Conservation (phyloP, 2,113 vertebrate species). For the Phylloscopus trochilus region DNA sequence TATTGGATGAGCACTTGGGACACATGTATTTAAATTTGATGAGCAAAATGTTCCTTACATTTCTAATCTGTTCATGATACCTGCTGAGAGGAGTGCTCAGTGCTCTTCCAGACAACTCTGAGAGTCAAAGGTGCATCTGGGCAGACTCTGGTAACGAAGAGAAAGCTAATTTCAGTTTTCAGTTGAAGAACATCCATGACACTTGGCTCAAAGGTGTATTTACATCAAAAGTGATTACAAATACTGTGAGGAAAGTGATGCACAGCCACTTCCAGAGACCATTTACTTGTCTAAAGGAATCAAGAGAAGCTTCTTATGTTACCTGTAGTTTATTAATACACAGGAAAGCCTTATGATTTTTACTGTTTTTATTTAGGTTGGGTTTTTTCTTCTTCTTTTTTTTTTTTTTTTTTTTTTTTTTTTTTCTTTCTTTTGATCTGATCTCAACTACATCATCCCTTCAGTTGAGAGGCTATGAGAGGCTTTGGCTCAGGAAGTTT, state of each 20-base stretch:
- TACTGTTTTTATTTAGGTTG: neutral
- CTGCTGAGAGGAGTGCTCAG: neutral
- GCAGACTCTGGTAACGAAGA: neutral
- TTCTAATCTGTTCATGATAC: neutral
- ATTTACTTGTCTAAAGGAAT: neutral
- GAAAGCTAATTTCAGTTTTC: neutral
- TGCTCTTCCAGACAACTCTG: neutral
- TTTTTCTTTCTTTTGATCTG: neutral
- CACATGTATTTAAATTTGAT: neutral
- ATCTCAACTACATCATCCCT: neutral
- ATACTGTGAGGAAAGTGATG: neutral
- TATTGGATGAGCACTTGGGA: neutral
- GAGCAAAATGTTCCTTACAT: neutral
- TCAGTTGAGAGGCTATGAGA: neutral
- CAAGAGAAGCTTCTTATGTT: neutral
- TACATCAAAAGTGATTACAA: neutral
- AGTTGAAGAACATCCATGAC: neutral
- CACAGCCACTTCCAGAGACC: neutral
- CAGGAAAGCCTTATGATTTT: neutral
- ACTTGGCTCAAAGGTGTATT: neutral
- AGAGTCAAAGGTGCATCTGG: neutral
- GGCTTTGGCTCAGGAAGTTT: neutral
- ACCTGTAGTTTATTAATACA: neutral
- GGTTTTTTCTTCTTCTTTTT: rapidly evolving
- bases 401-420: neutral